Conservation (phyloP, 2,888 invertebrate genomes). For the Zaprionus lineosus region DNA sequence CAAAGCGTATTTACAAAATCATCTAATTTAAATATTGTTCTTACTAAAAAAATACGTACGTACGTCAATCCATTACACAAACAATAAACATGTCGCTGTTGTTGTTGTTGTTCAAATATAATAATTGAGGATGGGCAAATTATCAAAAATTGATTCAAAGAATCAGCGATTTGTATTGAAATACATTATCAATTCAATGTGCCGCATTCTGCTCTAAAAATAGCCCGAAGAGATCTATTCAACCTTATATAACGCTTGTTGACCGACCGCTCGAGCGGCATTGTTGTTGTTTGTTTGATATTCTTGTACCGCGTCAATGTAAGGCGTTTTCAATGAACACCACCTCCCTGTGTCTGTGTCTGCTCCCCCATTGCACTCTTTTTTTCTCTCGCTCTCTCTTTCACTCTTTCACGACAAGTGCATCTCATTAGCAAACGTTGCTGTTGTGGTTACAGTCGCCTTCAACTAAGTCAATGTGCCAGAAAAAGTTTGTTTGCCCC, state of each 20-base stretch:
- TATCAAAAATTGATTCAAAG: too few relatives aligned
- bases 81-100: too few relatives aligned
- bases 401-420: too few relatives aligned
- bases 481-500: conserved; percentile 79
- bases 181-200: too few relatives aligned
- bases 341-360: neutral
- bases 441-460: conserved; percentile 63
- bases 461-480: conserved; percentile 80
- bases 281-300: conserved; percentile 23
- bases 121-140: too few relatives aligned
- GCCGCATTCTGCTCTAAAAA: conserved; percentile 29
- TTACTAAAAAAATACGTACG: conserved; percentile 16
- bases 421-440: conserved; percentile 42
- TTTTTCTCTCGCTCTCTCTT: conserved; percentile 1
- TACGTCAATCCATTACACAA: conserved; percentile 19
- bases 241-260: conserved; percentile 34
- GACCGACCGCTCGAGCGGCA: conserved; percentile 3
- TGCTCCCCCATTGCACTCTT: too few relatives aligned
- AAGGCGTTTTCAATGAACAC: neutral
- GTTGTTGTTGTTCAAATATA: too few relatives aligned
- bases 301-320: conserved; percentile 27
- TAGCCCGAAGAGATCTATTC: conserved; percentile 24
- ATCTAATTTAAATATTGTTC: too few relatives aligned
- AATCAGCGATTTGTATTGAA: too few relatives aligned
- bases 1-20: too few relatives aligned